Base-by-base conservation (phyloP, 1,140 invertebrate genomes). In the Geopemphigus sp. region DNA sequence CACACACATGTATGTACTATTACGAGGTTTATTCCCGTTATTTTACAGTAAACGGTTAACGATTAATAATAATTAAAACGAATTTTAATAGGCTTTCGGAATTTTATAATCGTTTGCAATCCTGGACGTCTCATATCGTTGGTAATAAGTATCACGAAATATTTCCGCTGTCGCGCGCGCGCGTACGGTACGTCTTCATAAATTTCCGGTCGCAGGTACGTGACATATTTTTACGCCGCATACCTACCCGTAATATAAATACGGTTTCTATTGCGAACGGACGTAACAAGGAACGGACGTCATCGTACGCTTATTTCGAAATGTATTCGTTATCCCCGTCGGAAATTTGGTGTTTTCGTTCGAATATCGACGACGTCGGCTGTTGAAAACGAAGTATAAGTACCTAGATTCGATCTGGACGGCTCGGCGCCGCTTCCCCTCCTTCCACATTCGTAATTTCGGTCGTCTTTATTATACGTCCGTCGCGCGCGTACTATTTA, bases 191-290 rank as follows among this genome's bases (percentile, higher is more conserved):
- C 15, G 45, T 68, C 45, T 68, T 68, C 22, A 68, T 24, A 68
- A 68, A 68, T 32, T 29, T 54, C 24, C 50, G 24, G 68, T 72
- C 50, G 19, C 26, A 1, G 26, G 47, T 72, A 72, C 54, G 68
- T 72, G 68, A 54, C 50, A 72, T 72, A 72, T 72, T 72, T 72
- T 72, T 29, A 53, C 68, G 29, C 24, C 11, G 24, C 68, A 70
- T 72, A 72, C 50, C 50, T 39, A 39, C 32, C 32, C 3, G 3
- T 39, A n/a, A n/a, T 39, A 54, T 72, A 70, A 24, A 50, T 68
- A 26, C 6, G 24, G 45, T 26, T 68, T 50, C 15, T 50, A 50
- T 68, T 50, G 50, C n/a, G 10, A 68, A 50, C 15, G 66, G 24
- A 68, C 22, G 22, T 26, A 68, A 39, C 32, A 39, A 3, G n/a